Base-by-base conservation (phyloP, 1,140 invertebrate species). In the Drosophila auraria region DNA sequence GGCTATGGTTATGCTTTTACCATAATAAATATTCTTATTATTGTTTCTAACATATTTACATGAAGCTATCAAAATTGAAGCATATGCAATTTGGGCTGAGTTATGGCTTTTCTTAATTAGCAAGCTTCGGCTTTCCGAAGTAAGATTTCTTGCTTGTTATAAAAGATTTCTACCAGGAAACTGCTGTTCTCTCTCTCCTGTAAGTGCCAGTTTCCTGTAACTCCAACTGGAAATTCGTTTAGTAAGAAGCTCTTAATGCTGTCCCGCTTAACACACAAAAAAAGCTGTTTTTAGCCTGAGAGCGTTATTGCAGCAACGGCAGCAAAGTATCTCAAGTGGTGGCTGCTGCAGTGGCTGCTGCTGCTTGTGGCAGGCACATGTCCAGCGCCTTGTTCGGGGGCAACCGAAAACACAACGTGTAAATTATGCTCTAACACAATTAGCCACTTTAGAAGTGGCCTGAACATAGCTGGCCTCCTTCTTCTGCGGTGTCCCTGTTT, bases 381-480 rank as follows among this genome's bases (percentile, higher is more conserved):
- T 89, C 84, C 78, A 82, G 81, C 66, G 81, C 78, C 81, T 89
- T 89, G 86, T 89, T 86, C 40, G 66, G 64, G 65, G 81, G 86
- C 81, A 87, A 73, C 82, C 75, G 71, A 86, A 89, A 89, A 90
- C 86, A 89, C 86, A 89, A 89, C 86, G 86, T 89, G 86, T 89
- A 89, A 89, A 89, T 89, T 89, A 89, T 89, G 83, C 83, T 83
- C 83, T 90, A 89, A 89, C 86, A 89, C 84, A 89, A 89, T 89
- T 90, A 89, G 86, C 84, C 84, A 89, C 86, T 89, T 89, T 89
- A 82, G 82, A 83, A 82, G 84, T 81, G 73, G 81, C 71, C 71
- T 79, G 77, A 61, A 83, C 69, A 62, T 60, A 40, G 64, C 84
- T 69, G 71, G 68, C 62, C 69, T 54, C 66, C 59, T 74, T 74